Percentiles rank a stretch among this genome's conserved stretches.
Conservation (phyloP, 2,113 vertebrate species). For the Cephalopholis sonnerati region DNA sequence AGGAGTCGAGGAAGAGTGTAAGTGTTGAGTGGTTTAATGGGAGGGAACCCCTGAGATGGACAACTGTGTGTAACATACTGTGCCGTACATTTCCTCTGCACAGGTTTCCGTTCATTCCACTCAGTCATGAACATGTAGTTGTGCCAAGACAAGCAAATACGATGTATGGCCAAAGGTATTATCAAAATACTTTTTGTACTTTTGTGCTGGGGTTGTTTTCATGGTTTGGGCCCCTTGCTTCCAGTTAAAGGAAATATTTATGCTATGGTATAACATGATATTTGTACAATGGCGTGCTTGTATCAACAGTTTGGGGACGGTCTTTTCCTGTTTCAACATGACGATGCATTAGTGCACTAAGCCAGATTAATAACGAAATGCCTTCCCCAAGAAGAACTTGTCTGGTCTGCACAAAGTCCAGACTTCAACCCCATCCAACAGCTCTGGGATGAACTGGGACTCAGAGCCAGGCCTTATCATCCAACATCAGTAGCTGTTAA, state of each 20-base stretch:
- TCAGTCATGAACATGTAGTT: neutral
- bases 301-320: neutral
- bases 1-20: slow-evolving; percentile 22
- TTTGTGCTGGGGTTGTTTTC: slow-evolving; percentile 10
- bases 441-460: neutral
- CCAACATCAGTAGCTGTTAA: neutral
- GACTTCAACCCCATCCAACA: neutral
- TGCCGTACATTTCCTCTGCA: neutral
- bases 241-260: neutral
- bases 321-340: neutral
- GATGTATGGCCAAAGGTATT: neutral
- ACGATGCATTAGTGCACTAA: neutral
- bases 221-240: neutral
- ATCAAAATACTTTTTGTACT: neutral
- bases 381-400: neutral
- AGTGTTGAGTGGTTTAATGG: slow-evolving; percentile 54
- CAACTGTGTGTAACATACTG: neutral
- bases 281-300: neutral
- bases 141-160: slow-evolving; percentile 33
- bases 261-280: neutral
- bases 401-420: neutral
- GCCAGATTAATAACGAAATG: neutral
- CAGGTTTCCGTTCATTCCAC: neutral
- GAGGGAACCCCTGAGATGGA: slow-evolving; percentile 38
- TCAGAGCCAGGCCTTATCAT: neutral